These are phyloP conservation scores for Etheostoma spectabile DNA, from an alignment of 2,113 vertebrate species.

Conservation along the genomic window DNA sequence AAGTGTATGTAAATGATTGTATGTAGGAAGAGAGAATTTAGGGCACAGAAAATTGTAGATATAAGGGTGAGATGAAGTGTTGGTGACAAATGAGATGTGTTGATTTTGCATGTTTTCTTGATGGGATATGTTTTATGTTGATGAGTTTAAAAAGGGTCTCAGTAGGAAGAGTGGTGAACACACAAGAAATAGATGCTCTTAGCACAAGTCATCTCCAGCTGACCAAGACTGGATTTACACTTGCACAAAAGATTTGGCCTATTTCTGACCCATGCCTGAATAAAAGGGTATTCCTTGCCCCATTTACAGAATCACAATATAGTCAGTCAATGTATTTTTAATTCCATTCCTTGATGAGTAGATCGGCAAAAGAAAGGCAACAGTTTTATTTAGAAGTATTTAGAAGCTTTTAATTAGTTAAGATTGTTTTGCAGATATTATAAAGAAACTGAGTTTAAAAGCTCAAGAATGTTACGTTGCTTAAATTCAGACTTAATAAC, in stretches of 20 bases:
- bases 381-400: slow-evolving; percentile 57
- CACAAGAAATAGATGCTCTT: slow-evolving; percentile 40
- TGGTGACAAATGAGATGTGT: slow-evolving; percentile 30
- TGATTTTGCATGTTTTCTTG: slow-evolving; percentile 77
- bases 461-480: slow-evolving; percentile 56
- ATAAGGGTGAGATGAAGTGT: slow-evolving; percentile 25
- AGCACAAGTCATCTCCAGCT: slow-evolving; percentile 59
- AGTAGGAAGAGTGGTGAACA: slow-evolving; percentile 41
- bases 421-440: slow-evolving; percentile 51
- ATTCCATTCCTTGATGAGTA: slow-evolving; percentile 16
- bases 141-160: slow-evolving; percentile 41
- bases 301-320: slow-evolving; percentile 26
- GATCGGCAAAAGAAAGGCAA: slow-evolving; percentile 19
- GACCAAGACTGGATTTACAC: slow-evolving; percentile 56
- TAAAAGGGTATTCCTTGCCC: slow-evolving; percentile 20
- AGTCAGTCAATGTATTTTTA: slow-evolving; percentile 17
- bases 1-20: slow-evolving; percentile 70
- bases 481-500: slow-evolving; percentile 56
- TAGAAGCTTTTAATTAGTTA: slow-evolving; percentile 47
- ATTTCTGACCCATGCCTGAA: background rate
- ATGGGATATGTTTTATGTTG: slow-evolving; percentile 49
- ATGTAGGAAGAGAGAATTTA: slow-evolving; percentile 47
- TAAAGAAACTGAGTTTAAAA: slow-evolving; percentile 26
- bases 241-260: slow-evolving; percentile 48
- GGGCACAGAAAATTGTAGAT: slow-evolving; percentile 54